Evolutionary conservation across 2,888 invertebrate species (phyloP), one percentile per base, ranked within the genome.

Genomic region (Notodonta ziczac): DNA sequence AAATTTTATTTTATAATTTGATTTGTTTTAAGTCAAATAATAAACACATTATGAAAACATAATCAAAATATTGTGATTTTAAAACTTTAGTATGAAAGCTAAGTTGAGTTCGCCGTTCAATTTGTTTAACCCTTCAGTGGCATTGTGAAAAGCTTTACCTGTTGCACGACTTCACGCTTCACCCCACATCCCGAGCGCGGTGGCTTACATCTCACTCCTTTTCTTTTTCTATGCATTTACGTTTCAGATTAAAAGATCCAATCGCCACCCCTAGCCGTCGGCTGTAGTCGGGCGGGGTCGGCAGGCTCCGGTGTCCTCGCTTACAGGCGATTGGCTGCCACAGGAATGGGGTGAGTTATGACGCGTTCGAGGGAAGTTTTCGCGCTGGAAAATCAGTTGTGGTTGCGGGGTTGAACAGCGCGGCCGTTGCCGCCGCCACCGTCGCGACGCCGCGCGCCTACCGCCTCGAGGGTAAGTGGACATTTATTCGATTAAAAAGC

Each of bases 241-340:
- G 89, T 91, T 93, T 88, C 88, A 91, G 91, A 93, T 93, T 93
- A 93, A 91, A 91, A 91, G 90, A 92, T 89, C 92, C 89, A 91
- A 91, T 92, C 87, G 85, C 85, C 91, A 89, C 90, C 89, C 89
- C 82, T 76, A 73, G 70, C 73, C 73, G 72, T 91, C 93, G 91
- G 85, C 60, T 67, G 71, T 69, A 64, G 72, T 86, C 93, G 93
- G 82, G 69, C 67, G 72, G 65, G 73, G 68, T 81, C 93, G 93
- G 83, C 69, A 74, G 72, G 80, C 77, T 83, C 86, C 89, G 89
- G 70, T 62, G 59, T 71, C 67, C 69, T 71, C 71, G 69, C 70
- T 74, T 72, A 63, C 63, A 67, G 69, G 72, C 76, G 83, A 92
- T 93, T 93, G 93, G 93, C 82, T 72, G 79, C 71, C 66, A 61